Evolutionary conservation across 2,797 vertebrate species (phyloP).

Genomic region (Gallirallus australis): DNA sequence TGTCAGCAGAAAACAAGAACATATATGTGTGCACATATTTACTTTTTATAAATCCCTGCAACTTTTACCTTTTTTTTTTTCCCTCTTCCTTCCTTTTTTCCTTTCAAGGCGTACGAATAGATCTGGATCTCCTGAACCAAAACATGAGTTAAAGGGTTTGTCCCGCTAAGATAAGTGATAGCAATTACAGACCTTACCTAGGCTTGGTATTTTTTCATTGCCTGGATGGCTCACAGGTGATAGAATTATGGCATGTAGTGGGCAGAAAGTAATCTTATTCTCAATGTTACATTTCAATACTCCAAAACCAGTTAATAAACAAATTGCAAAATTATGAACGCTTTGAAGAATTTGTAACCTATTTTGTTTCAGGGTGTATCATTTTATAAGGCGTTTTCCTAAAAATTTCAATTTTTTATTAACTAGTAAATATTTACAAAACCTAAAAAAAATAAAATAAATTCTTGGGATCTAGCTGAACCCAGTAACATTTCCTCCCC

Average conservation of each 20-base stretch:
- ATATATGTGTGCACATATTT: neutral
- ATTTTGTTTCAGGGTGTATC: neutral
- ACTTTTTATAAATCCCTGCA: neutral
- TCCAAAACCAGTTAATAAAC: neutral
- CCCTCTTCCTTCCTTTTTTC: neutral
- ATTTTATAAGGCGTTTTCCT: neutral
- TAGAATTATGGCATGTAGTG: neutral
- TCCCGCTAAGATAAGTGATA: neutral
- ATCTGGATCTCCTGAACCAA: neutral
- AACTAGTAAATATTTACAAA: neutral
- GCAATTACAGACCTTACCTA: neutral
- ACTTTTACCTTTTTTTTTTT: neutral
- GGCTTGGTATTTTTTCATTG: neutral
- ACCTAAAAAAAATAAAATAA: neutral
- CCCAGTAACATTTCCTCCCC: neutral
- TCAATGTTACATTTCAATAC: neutral
- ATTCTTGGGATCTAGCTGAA: neutral
- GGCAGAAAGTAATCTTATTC: neutral
- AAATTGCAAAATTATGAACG: neutral
- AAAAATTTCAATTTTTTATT: neutral
- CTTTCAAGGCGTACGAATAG: neutral
- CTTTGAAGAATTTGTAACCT: neutral
- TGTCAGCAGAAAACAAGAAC: neutral
- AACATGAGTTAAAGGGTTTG: neutral
- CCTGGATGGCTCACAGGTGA: neutral